A percentile compares a stretch with the other conserved stretches of the same genome.
phyloP scores from a whole-genome alignment of 2,113 vertebrate genomes.

The Clarias gariepinus region DNA sequence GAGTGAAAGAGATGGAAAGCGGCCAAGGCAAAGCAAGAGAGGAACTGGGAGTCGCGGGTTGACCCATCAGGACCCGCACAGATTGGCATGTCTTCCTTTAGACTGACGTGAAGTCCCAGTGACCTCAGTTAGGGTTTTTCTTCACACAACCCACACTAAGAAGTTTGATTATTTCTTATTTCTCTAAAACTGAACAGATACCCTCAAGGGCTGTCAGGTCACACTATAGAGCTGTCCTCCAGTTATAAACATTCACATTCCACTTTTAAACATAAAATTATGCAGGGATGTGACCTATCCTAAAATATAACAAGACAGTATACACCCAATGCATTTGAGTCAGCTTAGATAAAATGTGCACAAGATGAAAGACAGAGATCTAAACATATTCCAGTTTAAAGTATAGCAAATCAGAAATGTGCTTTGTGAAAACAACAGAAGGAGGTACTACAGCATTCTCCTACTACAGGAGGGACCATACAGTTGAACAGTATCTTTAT shows the following conservation, averaged over 20 bases:
- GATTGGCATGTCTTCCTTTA: slow-evolving; percentile 48
- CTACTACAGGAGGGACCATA: background rate
- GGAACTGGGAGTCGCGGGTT: slow-evolving; percentile 30
- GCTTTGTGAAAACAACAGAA: background rate
- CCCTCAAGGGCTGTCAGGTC: slow-evolving; percentile 26
- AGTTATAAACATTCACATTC: slow-evolving; percentile 45
- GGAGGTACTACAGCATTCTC: background rate
- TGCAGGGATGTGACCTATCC: slow-evolving; percentile 22
- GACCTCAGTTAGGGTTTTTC: slow-evolving; percentile 18
- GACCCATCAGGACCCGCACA: slow-evolving; percentile 33
- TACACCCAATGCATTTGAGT: background rate
- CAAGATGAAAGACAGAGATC: background rate
- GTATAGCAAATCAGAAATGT: background rate
- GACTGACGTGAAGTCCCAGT: slow-evolving; percentile 30
- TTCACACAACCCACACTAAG: background rate
- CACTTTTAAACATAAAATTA: slow-evolving; percentile 34
- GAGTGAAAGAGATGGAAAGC: slow-evolving; percentile 11
- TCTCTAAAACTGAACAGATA: slow-evolving; percentile 34
- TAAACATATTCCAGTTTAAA: background rate
- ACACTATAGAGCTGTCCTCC: slow-evolving; percentile 25
- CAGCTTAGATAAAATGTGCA: background rate
- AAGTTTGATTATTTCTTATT: slow-evolving; percentile 34
- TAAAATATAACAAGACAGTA: slow-evolving; percentile 20
- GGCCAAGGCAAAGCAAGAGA: background rate
- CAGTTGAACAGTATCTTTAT: background rate